phyloP scores from a whole-genome alignment of 2,113 vertebrate genomes.

The Motacilla tschutschensis region DNA sequence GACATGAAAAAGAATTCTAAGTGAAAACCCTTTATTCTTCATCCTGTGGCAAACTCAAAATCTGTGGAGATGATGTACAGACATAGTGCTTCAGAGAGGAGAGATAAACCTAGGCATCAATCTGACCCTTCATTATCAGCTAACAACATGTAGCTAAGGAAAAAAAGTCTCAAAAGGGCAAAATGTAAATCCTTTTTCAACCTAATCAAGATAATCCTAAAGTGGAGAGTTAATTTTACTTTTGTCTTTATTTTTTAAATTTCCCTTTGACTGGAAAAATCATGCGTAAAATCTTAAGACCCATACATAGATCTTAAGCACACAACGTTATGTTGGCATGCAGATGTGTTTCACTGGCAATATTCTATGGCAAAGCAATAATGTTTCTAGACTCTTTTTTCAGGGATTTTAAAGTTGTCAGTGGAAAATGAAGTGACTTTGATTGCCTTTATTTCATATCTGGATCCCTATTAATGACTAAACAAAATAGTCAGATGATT shows the following conservation, averaged over 20 bases:
- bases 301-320: neutral
- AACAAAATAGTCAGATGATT: constrained; percentile 31
- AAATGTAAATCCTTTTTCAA: neutral
- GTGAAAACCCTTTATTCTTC: neutral
- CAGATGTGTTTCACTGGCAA: neutral
- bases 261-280: neutral
- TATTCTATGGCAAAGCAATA: neutral
- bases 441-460: constrained; percentile 12
- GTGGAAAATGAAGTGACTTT: constrained; percentile 11
- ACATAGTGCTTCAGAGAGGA: neutral
- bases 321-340: neutral
- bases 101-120: neutral
- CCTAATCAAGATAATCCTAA: neutral
- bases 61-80: neutral
- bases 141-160: neutral
- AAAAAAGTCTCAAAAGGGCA: neutral
- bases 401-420: neutral
- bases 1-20: constrained; percentile 3
- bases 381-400: neutral
- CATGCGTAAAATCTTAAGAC: neutral
- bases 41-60: neutral
- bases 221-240: neutral
- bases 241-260: neutral
- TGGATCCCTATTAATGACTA: constrained; percentile 22
- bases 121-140: neutral